These are phyloP conservation scores for Toxotes lorentzi DNA, from an alignment of 2,797 vertebrate species.

Conservation along the genomic window DNA sequence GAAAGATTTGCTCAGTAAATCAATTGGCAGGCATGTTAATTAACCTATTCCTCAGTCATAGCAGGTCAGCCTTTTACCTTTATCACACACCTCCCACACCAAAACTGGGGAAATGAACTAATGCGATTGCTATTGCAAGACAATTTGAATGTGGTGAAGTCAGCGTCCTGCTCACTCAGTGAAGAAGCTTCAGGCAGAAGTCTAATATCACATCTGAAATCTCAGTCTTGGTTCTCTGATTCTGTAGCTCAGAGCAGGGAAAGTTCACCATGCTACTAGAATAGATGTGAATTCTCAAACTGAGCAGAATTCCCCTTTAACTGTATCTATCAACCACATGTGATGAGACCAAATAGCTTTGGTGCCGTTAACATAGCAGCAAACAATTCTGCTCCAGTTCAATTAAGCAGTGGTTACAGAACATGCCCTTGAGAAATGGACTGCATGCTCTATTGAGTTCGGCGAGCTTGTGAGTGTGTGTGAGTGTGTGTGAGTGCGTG, in stretches of 20 bases:
- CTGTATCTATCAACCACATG: constrained; percentile 46
- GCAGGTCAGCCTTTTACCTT: constrained; percentile 1
- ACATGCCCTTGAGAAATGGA: constrained; percentile 82
- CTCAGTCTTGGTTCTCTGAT: constrained; percentile 21
- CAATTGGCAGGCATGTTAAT: neutral
- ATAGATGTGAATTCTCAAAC: constrained; percentile 31
- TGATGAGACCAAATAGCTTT: constrained; percentile 61
- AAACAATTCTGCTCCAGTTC: constrained; percentile 75
- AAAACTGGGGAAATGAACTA: neutral
- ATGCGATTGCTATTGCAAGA: neutral
- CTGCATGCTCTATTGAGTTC: constrained; percentile 77
- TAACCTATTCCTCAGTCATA: constrained; percentile 15
- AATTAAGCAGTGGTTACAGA: constrained; percentile 79
- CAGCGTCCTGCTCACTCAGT: constrained; percentile 12
- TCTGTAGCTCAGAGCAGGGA: constrained; percentile 7
- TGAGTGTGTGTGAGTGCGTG: constrained; percentile 46
- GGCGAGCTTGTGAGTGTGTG: constrained; percentile 32
- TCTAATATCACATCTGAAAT: constrained; percentile 35
- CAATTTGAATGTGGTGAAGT: constrained; percentile 25
- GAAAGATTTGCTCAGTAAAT: constrained; percentile 9
- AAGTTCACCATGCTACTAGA: constrained; percentile 32
- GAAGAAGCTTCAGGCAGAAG: constrained; percentile 34
- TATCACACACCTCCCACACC: neutral
- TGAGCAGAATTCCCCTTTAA: constrained; percentile 54
- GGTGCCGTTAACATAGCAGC: constrained; percentile 64